phyloP scores from a whole-genome alignment of 2,888 invertebrate genomes.

The Lepidocyrtoides sp. region DNA sequence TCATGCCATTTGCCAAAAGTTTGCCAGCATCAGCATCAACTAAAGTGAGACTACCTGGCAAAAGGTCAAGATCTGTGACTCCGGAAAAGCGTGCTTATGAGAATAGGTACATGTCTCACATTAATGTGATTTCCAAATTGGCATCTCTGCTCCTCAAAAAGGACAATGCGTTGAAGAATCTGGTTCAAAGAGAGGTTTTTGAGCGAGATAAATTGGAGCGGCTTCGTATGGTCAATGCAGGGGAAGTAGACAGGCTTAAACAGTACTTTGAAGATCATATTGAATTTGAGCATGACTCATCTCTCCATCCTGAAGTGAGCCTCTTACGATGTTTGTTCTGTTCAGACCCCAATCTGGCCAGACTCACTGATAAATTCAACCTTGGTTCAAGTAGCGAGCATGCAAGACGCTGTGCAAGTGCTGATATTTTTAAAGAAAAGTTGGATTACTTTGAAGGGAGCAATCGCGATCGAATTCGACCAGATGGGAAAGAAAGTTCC shows the following conservation, averaged over 20 bases:
- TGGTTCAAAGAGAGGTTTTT: constrained; percentile 81
- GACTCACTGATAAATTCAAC: constrained; percentile 81
- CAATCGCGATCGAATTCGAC: constrained; percentile 72
- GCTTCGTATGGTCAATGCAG: constrained; percentile 91
- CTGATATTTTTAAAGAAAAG: constrained; percentile 84
- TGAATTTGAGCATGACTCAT: constrained; percentile 68
- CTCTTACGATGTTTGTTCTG: constrained; percentile 84
- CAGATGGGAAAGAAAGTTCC: constrained; percentile 84
- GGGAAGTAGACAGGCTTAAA: constrained; percentile 93
- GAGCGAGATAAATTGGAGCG: constrained; percentile 84
- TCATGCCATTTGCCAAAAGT: not conserved
- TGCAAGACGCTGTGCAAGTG: constrained; percentile 83
- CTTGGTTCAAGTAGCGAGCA: constrained; percentile 62
- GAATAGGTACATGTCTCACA: constrained; percentile 92
- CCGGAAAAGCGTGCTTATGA: constrained; percentile 70
- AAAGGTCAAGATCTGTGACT: constrained; percentile 78
- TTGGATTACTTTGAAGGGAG: constrained; percentile 79
- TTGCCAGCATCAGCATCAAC: constrained; percentile 2
- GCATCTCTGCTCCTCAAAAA: constrained; percentile 89
- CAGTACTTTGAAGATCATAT: constrained; percentile 90
- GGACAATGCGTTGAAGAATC: constrained; percentile 81
- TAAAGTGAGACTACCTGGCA: not conserved
- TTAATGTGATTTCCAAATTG: constrained; percentile 95
- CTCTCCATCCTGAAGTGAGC: constrained; percentile 81
- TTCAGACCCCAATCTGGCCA: constrained; percentile 85